These are phyloP conservation scores for Cyanoliseus patagonus DNA, from an alignment of 2,113 vertebrate genomes.

Conservation along the genomic window DNA sequence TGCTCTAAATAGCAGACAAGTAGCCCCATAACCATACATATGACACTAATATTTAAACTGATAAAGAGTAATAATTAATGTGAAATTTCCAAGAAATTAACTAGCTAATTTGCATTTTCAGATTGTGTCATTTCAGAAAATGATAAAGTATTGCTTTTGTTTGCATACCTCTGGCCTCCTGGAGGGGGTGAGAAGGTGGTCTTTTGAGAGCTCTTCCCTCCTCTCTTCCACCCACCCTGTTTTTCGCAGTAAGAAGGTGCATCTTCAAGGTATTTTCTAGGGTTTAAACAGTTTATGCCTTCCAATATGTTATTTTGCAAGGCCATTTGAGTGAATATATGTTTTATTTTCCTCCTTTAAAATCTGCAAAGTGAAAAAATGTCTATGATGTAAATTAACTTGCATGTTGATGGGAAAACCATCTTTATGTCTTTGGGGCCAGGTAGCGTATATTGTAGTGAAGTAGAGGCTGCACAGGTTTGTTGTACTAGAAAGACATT, in stretches of 20 bases:
- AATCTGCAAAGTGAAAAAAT: fast-evolving
- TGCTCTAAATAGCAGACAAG: neutral
- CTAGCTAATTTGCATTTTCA: constrained; percentile 21
- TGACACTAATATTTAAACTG: neutral
- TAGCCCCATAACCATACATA: neutral
- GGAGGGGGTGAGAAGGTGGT: neutral
- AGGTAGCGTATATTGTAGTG: fast-evolving
- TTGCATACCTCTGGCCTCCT: fast-evolving
- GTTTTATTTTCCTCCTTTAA: neutral
- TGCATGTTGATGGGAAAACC: fast-evolving
- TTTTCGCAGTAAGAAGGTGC: neutral
- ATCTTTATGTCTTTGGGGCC: fast-evolving
- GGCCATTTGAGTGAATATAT: neutral
- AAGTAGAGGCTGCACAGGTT: neutral
- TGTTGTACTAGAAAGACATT: neutral
- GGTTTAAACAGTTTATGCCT: neutral
- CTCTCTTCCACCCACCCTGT: neutral
- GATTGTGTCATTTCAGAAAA: neutral
- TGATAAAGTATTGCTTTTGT: neutral
- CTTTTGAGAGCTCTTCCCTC: neutral
- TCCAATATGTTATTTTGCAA: neutral
- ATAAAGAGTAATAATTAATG: constrained; percentile 36
- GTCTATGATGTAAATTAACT: neutral
- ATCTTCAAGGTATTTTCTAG: neutral
- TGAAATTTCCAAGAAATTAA: neutral